phyloP scores from a whole-genome alignment of 2,888 invertebrate species.

The Lumbricus terrestris region DNA sequence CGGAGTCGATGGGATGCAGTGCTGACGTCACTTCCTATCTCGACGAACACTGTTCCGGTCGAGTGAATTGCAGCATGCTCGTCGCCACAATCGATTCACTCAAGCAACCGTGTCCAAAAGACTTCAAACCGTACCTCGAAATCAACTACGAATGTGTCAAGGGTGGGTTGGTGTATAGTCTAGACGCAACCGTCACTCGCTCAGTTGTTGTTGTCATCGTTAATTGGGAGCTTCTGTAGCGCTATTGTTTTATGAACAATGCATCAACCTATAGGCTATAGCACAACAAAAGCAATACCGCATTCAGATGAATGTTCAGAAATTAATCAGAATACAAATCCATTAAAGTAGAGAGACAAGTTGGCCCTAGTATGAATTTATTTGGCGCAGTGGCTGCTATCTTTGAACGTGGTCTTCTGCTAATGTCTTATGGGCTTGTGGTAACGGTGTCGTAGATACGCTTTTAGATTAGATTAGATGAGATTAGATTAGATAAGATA shows the following conservation, averaged over 20 bases:
- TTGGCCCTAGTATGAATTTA: too few relatives aligned
- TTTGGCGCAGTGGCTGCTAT: too few relatives aligned
- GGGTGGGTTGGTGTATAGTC: conserved; percentile 11
- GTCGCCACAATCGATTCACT: conserved; percentile 34
- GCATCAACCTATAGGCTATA: too few relatives aligned
- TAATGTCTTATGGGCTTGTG: not conserved
- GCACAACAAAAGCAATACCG: too few relatives aligned
- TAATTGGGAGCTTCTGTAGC: too few relatives aligned
- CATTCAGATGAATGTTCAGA: not conserved
- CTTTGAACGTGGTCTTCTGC: too few relatives aligned
- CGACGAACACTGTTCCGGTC: conserved; percentile 29
- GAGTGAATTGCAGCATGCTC: conserved; percentile 30
- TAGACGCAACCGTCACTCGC: too few relatives aligned
- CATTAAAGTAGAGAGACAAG: not conserved
- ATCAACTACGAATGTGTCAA: conserved; percentile 34
- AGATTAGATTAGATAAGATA: not conserved
- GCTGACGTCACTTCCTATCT: conserved; percentile 32
- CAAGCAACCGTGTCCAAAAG: conserved; percentile 35
- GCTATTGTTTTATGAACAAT: too few relatives aligned
- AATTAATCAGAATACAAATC: not conserved
- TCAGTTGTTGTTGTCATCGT: too few relatives aligned
- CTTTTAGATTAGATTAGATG: not conserved
- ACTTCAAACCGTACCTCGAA: conserved; percentile 37
- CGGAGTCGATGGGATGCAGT: conserved; percentile 33
- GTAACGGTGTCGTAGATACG: not conserved